Base-by-base conservation (phyloP, 2,888 invertebrate genomes). In the Zhuqinia jingwanae region DNA sequence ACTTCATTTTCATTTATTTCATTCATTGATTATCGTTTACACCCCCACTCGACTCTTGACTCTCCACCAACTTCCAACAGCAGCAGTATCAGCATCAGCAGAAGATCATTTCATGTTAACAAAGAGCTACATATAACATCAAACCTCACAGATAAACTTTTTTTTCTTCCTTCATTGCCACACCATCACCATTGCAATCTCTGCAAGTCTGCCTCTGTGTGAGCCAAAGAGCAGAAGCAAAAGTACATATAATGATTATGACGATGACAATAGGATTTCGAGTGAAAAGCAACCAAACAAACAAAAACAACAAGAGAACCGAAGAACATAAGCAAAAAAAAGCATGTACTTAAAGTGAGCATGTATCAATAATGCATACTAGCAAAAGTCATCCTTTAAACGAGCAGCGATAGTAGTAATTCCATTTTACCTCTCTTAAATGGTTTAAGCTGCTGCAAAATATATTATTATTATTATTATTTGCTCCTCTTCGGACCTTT, bases 11-110 rank as follows among this genome's bases (percentile, higher is more conserved):
- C 25, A n/a, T 80, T 68, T 68, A 80, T 65, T 68, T 53, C 76
- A 53, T 56, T 56, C 75, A 75, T 73, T 73, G 73, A 73, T 53
- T 56, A 75, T 75, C 75, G 30, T 75, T 75, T 75, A 75, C 75
- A 75, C 53, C 25, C 17, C 75, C 53, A 75, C 75, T 47, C 47
- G 1, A 3, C 30, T 6, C 17, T 45, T 15, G n/a, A n/a, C n/a
- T n/a, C n/a, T n/a, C n/a, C n/a, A n/a, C n/a, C n/a, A n/a, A n/a
- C n/a, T n/a, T n/a, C n/a, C n/a, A n/a, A n/a, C n/a, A n/a, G n/a
- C n/a, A n/a, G n/a, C n/a, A n/a, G n/a, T n/a, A n/a, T n/a, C n/a
- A n/a, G n/a, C 50, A 30, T 6, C 36, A 22, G 76, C 36, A 30
- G 56, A 25, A 20, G 58, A 56, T 58, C 20, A 76, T 76, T 58